Evolutionary conservation across 2,888 invertebrate species (phyloP), one percentile per base, ranked within the genome.

Genomic region (Spisula solida): DNA sequence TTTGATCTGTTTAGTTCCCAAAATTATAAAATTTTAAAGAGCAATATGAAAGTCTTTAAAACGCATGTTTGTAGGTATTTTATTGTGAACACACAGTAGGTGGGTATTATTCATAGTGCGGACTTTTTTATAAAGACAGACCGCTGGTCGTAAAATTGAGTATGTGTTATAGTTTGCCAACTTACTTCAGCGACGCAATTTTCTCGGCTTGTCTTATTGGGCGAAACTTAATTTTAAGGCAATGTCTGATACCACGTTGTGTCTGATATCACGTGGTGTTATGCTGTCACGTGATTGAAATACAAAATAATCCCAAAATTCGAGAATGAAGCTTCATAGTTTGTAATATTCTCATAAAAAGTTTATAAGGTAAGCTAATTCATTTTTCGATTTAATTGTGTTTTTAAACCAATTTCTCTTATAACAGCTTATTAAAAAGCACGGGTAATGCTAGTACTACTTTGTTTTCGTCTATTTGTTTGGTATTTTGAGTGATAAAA

Each of bases 11-110:
- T 75, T 31, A 34, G 34, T 75, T 75, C 34, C 31, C 29, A 31
- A 34, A 34, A 31, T 75, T 75, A 75, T 75, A 75, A 75, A 75
- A 75, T 31, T 75, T 75, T 75, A 31, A 34, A 75, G 75, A 75
- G 31, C 75, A 75, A 34, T 75, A 75, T 75, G 5, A 12, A 12
- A 75, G 34, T 31, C 75, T 34, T 75, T 31, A 75, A 75, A 75
- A 25, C 14, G 34, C 31, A 31, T 31, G 75, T 31, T 75, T 29
- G 75, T 12, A 4, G 34, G 18, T 51, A 10, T 31, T 75, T 75
- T 75, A 75, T 34, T 75, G 75, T 75, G 12, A 31, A 16, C 31
- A 25, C 75, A 31, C 75, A 18, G 75, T 31, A 75, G 75, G 75
- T 18, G 75, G 34, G 75, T 31, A 75, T 29, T 12, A 14, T 29